Conservation (phyloP, 2,113 vertebrate genomes). For the Periophthalmus modestus region DNA sequence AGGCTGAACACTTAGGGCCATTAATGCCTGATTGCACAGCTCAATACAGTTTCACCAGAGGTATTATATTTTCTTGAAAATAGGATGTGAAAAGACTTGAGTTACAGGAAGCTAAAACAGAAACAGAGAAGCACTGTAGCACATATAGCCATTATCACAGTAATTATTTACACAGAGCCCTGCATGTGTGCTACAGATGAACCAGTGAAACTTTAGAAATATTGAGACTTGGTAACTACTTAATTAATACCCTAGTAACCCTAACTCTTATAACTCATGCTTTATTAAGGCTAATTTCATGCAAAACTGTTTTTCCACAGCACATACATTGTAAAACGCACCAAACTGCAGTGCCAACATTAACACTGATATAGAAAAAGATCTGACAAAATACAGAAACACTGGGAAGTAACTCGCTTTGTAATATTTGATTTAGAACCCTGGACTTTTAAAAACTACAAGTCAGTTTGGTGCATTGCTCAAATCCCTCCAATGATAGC, state of each 20-base stretch:
- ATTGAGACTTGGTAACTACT: too few relatives aligned
- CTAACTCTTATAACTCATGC: too few relatives aligned
- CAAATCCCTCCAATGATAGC: constrained; percentile 2
- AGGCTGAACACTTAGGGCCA: constrained; percentile 2
- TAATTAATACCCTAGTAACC: too few relatives aligned
- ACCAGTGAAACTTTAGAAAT: too few relatives aligned
- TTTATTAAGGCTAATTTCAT: too few relatives aligned
- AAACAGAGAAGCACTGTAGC: neutral
- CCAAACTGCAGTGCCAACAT: neutral
- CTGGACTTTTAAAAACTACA: neutral
- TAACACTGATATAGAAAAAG: neutral
- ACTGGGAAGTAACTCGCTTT: neutral
- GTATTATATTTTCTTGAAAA: constrained; percentile 10
- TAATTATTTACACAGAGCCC: neutral
- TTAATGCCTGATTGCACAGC: constrained; percentile 10
- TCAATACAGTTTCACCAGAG: constrained; percentile 21
- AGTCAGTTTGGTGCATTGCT: neutral
- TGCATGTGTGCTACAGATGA: too few relatives aligned
- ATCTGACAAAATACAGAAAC: neutral
- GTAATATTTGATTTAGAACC: neutral
- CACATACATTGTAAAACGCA: too few relatives aligned
- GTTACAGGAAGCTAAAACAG: neutral
- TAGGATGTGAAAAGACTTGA: neutral
- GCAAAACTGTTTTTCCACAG: too few relatives aligned
- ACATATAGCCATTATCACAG: neutral